phyloP scores from a whole-genome alignment of 2,113 vertebrate species.

The Corydoras sp. region DNA sequence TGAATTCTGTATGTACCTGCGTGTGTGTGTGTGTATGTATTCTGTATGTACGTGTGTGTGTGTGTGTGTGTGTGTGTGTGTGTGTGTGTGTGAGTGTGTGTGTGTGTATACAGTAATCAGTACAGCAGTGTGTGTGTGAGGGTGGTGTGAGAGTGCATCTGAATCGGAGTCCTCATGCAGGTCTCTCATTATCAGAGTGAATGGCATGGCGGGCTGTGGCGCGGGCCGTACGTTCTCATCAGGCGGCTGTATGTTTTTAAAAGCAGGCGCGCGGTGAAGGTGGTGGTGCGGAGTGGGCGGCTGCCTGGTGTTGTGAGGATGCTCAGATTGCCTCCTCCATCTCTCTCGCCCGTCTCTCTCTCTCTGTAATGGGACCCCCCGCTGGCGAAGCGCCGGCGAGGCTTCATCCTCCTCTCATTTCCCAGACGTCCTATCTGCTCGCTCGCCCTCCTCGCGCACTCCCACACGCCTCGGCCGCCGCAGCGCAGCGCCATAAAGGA shows the following conservation, averaged over 20 bases:
- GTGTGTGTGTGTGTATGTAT: too few species aligned
- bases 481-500: slow-evolving; percentile 1
- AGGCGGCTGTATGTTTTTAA: not conserved
- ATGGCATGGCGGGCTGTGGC: not conserved
- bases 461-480: not conserved
- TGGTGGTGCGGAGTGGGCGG: not conserved
- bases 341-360: slow-evolving; percentile 11
- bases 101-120: too few species aligned
- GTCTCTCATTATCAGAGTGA: not conserved
- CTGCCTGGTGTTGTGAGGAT: slow-evolving; percentile 17
- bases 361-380: slow-evolving; percentile 5
- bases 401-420: slow-evolving; percentile 20
- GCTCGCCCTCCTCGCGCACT: not conserved
- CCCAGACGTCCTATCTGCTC: slow-evolving; percentile 15
- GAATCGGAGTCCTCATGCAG: too few species aligned
- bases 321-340: slow-evolving; percentile 11
- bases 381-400: slow-evolving; percentile 4
- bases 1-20: not conserved
- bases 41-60: too few species aligned
- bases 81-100: too few species aligned
- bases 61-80: too few species aligned
- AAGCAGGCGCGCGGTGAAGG: not conserved
- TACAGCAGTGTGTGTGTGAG: too few species aligned
- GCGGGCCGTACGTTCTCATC: not conserved
- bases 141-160: too few species aligned